Conservation (phyloP, 2,113 vertebrate species). For the Thryonomys swinderianus region DNA sequence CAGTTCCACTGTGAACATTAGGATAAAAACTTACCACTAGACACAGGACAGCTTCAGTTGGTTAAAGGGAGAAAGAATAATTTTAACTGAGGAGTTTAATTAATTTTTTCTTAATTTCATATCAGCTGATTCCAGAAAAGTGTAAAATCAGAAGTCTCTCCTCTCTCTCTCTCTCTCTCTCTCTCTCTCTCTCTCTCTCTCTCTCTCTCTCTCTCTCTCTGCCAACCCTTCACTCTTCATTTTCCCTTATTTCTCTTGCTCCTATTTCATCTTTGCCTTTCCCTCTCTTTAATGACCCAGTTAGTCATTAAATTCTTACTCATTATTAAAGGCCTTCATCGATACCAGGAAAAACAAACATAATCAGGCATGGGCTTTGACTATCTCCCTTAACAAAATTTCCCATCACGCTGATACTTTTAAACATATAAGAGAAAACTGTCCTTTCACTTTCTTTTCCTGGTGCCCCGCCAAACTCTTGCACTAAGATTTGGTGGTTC, state of each 20-base stretch:
- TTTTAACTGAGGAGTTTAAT: background rate
- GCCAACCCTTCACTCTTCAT: no score
- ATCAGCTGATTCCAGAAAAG: background rate
- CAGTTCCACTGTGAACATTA: background rate
- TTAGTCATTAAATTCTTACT: background rate
- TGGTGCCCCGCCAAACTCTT: background rate
- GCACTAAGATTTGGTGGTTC: background rate
- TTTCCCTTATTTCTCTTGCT: background rate
- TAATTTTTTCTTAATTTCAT: conserved; percentile 8
- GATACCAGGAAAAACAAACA: background rate
- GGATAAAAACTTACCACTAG: background rate
- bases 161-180: background rate
- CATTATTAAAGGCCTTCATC: background rate
- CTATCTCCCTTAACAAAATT: rapidly evolving
- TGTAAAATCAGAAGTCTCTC: background rate
- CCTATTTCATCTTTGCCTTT: no score
- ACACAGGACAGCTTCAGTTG: background rate
- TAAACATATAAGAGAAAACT: background rate
- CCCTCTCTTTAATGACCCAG: no score
- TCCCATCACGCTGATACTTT: background rate
- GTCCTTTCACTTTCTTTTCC: background rate
- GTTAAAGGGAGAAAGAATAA: background rate
- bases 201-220: background rate
- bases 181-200: background rate
- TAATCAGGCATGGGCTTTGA: background rate